Base-by-base conservation (phyloP, 2,888 invertebrate genomes). In the Cerastis leucographa region DNA sequence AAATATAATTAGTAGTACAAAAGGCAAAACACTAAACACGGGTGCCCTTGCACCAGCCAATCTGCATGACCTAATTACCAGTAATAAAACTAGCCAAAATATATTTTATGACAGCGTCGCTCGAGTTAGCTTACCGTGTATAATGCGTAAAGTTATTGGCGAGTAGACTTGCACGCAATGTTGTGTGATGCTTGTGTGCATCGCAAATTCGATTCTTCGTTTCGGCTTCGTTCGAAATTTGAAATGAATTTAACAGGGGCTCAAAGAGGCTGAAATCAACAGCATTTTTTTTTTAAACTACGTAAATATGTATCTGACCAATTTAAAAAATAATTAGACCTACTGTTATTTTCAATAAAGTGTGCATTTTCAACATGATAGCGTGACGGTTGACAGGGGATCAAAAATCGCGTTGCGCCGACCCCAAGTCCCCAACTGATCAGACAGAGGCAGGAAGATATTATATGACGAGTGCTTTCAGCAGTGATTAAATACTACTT, bases 61-160 rank as follows among this genome's bases (percentile, higher is more conserved):
- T 85, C 64, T 75, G 84, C 84, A 76, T 88, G 85, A 88, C 87
- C 88, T 90, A 88, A 89, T 87, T 86, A 88, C 88, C 76, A 79
- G 84, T 70, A 83, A 88, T 90, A 89, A 89, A 90, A 87, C 84
- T 85, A 81, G 82, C 90, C 81, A 79, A 89, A 92, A 91, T 91
- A 91, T 89, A 89, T 91, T 92, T 92, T 91, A 93, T 90, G 91
- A 88, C 89, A 87, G 89, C 87, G 85, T 46, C 74, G 89, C 86
- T 85, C 83, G 86, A 88, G 86, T 66, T 70, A 66, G 64, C 74
- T 46, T 66, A 78, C 73, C 86, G 80, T 84, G 77, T 66, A 83
- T 80, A 88, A 86, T 85, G 51, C 74, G 22, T 56, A 71, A 76
- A 78, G 67, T 72, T 68, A 66, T 71, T 65, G 65, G 67, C 56